phyloP scores from a whole-genome alignment of 2,888 invertebrate species.

The Dynastes tityus region DNA sequence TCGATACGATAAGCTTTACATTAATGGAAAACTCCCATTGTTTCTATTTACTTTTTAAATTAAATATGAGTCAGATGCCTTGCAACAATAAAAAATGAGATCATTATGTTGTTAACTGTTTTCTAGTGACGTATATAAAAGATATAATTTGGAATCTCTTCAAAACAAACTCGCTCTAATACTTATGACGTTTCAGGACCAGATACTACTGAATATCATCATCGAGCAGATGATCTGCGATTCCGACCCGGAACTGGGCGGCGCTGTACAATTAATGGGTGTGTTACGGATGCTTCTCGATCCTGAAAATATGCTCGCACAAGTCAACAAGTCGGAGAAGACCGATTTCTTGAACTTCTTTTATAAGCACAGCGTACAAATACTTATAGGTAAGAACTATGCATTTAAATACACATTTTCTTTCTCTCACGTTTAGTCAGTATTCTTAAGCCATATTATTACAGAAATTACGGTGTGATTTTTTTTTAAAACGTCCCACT shows the following conservation, averaged over 20 bases:
- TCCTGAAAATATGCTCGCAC: conserved; percentile 97
- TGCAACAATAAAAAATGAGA: too few relatives aligned
- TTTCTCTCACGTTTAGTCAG: background rate
- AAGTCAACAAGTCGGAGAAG: conserved; percentile 95
- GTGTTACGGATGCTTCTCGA: conserved; percentile 94
- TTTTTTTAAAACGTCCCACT: too few relatives aligned
- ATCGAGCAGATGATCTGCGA: conserved; percentile 99
- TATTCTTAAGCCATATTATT: background rate
- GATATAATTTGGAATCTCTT: too few relatives aligned
- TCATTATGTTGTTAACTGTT: too few relatives aligned
- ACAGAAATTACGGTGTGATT: background rate
- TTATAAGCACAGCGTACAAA: conserved; percentile 98
- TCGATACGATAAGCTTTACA: too few relatives aligned
- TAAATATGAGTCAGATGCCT: too few relatives aligned
- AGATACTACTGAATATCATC: conserved; percentile 95
- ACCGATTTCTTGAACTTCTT: conserved; percentile 98
- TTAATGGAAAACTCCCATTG: too few relatives aligned
- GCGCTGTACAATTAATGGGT: conserved; percentile 97
- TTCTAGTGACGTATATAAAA: too few relatives aligned
- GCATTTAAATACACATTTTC: background rate
- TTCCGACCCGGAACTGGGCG: conserved; percentile 96
- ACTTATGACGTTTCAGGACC: conserved; percentile 77
- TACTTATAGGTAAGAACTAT: conserved; percentile 85
- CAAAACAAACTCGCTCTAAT: too few relatives aligned
- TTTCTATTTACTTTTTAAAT: too few relatives aligned